Conservation (phyloP, 2,888 invertebrate species). For the Orchestes rusci region DNA sequence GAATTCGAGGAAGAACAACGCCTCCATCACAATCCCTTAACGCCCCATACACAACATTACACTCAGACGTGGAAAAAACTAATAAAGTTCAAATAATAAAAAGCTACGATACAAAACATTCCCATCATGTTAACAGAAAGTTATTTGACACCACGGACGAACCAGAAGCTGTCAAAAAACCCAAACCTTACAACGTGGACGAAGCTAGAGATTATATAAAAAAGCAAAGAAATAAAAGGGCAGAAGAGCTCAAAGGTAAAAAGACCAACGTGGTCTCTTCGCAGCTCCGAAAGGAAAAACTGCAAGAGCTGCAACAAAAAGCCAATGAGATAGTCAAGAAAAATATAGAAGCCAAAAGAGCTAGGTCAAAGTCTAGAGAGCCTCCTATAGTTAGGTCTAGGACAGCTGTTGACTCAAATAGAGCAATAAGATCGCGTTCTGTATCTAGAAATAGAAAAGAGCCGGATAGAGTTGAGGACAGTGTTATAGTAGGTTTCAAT, state of each 20-base stretch:
- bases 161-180: conserved; percentile 21
- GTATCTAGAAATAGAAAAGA: not conserved
- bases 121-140: conserved; percentile 18
- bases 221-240: conserved; percentile 48
- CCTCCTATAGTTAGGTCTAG: conserved; percentile 7
- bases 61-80: conserved; percentile 14
- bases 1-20: conserved; percentile 23
- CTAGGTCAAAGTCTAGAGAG: conserved; percentile 31
- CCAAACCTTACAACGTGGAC: conserved; percentile 45
- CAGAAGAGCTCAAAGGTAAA: conserved; percentile 38
- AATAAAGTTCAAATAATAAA: conserved; percentile 29
- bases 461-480: too few relatives aligned
- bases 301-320: conserved; percentile 44
- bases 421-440: too few relatives aligned
- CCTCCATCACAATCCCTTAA: too few relatives aligned
- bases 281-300: conserved; percentile 44
- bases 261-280: conserved; percentile 27
- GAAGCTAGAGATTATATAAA: conserved; percentile 51
- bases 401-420: too few relatives aligned
- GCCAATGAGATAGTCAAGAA: conserved; percentile 43
- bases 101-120: conserved; percentile 27
- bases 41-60: too few relatives aligned
- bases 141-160: not conserved
- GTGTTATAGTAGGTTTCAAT: too few relatives aligned
- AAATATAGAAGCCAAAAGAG: conserved; percentile 39